phyloP scores from a whole-genome alignment of 2,797 vertebrate genomes.

The Pseudochirops cupreus region DNA sequence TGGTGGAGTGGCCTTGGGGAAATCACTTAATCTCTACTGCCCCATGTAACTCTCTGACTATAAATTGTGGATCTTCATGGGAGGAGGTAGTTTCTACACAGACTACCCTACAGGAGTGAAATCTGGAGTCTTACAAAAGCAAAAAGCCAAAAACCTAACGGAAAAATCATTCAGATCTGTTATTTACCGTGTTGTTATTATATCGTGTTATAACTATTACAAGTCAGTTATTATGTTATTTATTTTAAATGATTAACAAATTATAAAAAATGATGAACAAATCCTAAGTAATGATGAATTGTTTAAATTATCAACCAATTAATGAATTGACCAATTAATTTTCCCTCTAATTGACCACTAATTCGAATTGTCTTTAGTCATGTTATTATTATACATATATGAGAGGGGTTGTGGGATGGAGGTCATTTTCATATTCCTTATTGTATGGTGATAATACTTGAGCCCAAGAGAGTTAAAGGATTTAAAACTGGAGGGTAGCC shows the following conservation, averaged over 20 bases:
- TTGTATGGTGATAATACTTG: neutral
- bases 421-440: neutral
- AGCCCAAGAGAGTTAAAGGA: neutral
- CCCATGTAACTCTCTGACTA: neutral
- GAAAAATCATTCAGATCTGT: slow-evolving; percentile 11
- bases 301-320: slow-evolving; percentile 54
- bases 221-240: neutral
- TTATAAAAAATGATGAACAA: slow-evolving; percentile 32
- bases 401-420: neutral
- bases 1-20: neutral
- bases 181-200: slow-evolving; percentile 18
- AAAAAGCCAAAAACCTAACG: neutral
- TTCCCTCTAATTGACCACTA: neutral
- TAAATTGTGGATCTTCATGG: neutral
- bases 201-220: neutral
- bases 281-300: slow-evolving; percentile 49
- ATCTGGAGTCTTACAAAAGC: neutral
- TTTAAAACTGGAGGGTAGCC: neutral
- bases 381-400: neutral
- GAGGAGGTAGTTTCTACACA: neutral
- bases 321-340: slow-evolving; percentile 31
- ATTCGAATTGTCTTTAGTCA: neutral
- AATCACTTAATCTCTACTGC: neutral
- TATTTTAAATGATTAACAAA: slow-evolving; percentile 8
- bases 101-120: neutral